Evolutionary conservation across 2,888 invertebrate genomes (phyloP).

Genomic region (Synergus japonicus): DNA sequence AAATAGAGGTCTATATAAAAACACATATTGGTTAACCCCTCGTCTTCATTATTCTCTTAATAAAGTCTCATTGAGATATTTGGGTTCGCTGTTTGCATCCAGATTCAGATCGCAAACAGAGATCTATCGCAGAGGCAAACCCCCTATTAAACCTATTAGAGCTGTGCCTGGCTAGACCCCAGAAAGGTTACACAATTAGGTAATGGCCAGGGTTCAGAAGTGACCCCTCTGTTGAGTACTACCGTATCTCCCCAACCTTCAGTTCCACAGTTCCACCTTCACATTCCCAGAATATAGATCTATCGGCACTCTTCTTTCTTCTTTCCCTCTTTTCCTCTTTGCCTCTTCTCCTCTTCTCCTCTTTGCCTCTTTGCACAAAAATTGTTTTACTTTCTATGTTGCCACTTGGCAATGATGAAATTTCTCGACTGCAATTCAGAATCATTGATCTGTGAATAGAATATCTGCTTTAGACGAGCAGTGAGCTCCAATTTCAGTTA

Average conservation of each 20-base stretch:
- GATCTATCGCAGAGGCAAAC: slow-evolving; percentile 47
- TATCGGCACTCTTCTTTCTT: slow-evolving; percentile 38
- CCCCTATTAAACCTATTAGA: slow-evolving; percentile 68
- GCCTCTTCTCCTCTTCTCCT: slow-evolving; percentile 23
- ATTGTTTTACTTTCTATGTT: slow-evolving; percentile 31
- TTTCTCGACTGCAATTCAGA: background rate
- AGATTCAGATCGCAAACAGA: slow-evolving; percentile 45
- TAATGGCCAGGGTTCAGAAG: slow-evolving; percentile 71
- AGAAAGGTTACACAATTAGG: slow-evolving; percentile 73
- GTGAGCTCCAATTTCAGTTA: slow-evolving; percentile 11
- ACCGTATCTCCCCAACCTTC: slow-evolving; percentile 36
- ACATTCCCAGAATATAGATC: slow-evolving; percentile 50
- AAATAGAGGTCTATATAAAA: too few species aligned
- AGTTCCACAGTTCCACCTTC: slow-evolving; percentile 46
- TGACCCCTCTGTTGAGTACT: slow-evolving; percentile 52
- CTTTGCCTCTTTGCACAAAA: slow-evolving; percentile 16
- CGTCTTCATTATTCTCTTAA: too few species aligned
- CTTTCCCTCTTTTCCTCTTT: slow-evolving; percentile 32
- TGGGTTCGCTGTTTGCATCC: background rate
- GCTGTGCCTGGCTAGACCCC: slow-evolving; percentile 68
- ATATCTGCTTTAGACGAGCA: slow-evolving; percentile 12
- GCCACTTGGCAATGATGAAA: background rate
- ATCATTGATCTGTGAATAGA: slow-evolving; percentile 17
- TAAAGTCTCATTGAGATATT: slow-evolving; percentile 26
- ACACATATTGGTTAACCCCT: too few species aligned